A percentile compares a stretch with the other conserved stretches of the same genome.
These are phyloP conservation scores for Homarus gammarus DNA, from an alignment of 2,888 invertebrate species.

Conservation along the genomic window DNA sequence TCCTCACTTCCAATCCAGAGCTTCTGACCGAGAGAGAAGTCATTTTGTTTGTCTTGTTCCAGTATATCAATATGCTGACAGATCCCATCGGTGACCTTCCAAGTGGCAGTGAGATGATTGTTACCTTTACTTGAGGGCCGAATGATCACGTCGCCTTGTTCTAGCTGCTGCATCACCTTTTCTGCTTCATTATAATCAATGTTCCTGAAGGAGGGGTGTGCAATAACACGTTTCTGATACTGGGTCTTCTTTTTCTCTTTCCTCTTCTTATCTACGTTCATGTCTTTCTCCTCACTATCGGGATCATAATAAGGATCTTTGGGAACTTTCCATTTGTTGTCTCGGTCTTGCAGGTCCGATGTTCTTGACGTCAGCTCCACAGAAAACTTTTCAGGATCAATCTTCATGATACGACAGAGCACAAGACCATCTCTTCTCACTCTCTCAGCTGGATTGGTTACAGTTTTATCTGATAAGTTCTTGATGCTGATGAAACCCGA, in stretches of 20 bases:
- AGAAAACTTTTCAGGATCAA: constrained; percentile 95
- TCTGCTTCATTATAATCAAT: constrained; percentile 95
- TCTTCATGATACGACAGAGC: constrained; percentile 94
- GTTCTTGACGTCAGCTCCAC: constrained; percentile 96
- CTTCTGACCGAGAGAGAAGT: constrained; percentile 93
- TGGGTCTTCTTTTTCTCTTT: constrained; percentile 90
- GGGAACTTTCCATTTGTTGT: constrained; percentile 93
- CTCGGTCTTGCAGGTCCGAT: constrained; percentile 93
- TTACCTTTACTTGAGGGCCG: constrained; percentile 98
- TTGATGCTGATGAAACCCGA: constrained; percentile 85
- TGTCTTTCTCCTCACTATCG: constrained; percentile 89
- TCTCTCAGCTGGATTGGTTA: constrained; percentile 94
- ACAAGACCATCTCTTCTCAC: constrained; percentile 91
- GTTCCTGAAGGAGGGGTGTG: constrained; percentile 98
- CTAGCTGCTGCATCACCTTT: constrained; percentile 92
- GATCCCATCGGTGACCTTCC: constrained; percentile 97
- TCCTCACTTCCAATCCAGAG: constrained; percentile 94
- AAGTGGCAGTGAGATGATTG: constrained; percentile 97
- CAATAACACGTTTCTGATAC: constrained; percentile 97
- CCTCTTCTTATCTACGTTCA: constrained; percentile 87
- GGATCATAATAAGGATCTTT: constrained; percentile 95
- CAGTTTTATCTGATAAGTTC: constrained; percentile 95
- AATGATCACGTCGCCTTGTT: constrained; percentile 97
- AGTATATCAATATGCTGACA: constrained; percentile 97
- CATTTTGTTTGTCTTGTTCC: constrained; percentile 97